Evolutionary conservation across 2,888 invertebrate species (phyloP).

Genomic region (Mechanitis messenoides): DNA sequence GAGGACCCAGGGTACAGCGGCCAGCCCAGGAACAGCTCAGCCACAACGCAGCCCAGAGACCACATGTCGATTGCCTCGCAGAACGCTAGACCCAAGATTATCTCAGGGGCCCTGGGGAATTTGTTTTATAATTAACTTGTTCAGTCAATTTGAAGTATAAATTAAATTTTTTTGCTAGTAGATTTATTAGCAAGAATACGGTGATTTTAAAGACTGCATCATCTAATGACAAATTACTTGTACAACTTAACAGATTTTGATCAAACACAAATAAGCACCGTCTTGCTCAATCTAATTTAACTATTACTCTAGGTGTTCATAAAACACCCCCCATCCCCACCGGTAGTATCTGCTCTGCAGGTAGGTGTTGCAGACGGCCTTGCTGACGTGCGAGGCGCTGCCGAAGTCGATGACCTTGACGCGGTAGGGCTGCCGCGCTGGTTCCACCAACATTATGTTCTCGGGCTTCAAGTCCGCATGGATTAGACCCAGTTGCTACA

Average conservation of each 20-base stretch:
- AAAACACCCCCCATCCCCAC: constrained; percentile 32
- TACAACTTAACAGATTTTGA: too few relatives aligned
- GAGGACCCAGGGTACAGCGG: constrained; percentile 99
- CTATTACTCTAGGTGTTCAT: too few relatives aligned
- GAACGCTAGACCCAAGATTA: constrained; percentile 97
- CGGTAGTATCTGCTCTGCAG: constrained; percentile 98
- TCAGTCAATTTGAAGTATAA: too few relatives aligned
- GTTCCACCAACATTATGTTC: constrained; percentile 99
- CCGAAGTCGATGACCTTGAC: constrained; percentile 99
- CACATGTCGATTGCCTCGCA: constrained; percentile 99
- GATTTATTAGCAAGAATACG: too few relatives aligned
- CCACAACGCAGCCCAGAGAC: constrained; percentile 99
- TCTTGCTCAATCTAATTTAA: too few relatives aligned
- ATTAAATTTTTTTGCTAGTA: too few relatives aligned
- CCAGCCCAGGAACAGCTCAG: constrained; percentile 99
- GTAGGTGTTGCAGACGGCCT: constrained; percentile 99
- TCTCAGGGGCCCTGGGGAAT: constrained; percentile 89
- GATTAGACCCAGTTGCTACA: constrained; percentile 97
- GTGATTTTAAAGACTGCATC: too few relatives aligned
- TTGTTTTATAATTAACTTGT: neutral
- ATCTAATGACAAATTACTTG: too few relatives aligned
- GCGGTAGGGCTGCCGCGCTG: constrained; percentile 96
- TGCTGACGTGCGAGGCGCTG: constrained; percentile 98
- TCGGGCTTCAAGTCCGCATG: constrained; percentile 99
- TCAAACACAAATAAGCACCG: too few relatives aligned